These are phyloP conservation scores for Osmerus eperlanus DNA, from an alignment of 2,113 vertebrate genomes.

Conservation along the genomic window DNA sequence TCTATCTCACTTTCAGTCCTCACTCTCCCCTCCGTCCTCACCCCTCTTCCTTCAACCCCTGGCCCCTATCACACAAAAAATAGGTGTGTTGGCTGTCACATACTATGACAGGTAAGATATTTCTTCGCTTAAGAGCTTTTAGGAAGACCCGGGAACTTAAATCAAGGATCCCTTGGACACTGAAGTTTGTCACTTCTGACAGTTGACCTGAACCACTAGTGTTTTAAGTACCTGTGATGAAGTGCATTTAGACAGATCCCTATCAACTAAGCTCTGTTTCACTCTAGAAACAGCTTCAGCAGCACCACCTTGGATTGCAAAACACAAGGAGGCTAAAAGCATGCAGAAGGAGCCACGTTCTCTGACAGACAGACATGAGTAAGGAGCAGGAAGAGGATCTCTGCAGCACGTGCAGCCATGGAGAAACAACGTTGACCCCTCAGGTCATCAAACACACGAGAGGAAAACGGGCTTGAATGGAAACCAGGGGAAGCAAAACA, in stretches of 20 bases:
- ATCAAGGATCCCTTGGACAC: too few species aligned
- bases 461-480: conserved; percentile 47
- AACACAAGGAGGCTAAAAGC: conserved; percentile 12
- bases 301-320: conserved; percentile 22
- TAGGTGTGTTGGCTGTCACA: not conserved
- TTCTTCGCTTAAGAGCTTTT: not conserved
- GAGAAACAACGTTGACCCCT: conserved; percentile 38
- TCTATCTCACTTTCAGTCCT: conserved; percentile 38
- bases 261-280: conserved; percentile 4
- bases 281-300: not conserved
- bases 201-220: conserved; percentile 1
- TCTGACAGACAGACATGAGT: conserved; percentile 48
- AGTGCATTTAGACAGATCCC: conserved; percentile 16
- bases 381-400: conserved; percentile 24
- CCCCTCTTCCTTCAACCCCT: too few species aligned
- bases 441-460: conserved; percentile 43
- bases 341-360: conserved; percentile 44
- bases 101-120: not conserved
- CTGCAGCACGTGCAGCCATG: conserved; percentile 43
- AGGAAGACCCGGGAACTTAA: too few species aligned
- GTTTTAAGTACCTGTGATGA: not conserved
- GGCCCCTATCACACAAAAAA: not conserved
- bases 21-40: conserved; percentile 6
- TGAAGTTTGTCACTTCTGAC: not conserved
- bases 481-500: conserved; percentile 25